These are phyloP conservation scores for Podargus strigoides DNA, from an alignment of 2,797 vertebrate genomes.

Conservation along the genomic window DNA sequence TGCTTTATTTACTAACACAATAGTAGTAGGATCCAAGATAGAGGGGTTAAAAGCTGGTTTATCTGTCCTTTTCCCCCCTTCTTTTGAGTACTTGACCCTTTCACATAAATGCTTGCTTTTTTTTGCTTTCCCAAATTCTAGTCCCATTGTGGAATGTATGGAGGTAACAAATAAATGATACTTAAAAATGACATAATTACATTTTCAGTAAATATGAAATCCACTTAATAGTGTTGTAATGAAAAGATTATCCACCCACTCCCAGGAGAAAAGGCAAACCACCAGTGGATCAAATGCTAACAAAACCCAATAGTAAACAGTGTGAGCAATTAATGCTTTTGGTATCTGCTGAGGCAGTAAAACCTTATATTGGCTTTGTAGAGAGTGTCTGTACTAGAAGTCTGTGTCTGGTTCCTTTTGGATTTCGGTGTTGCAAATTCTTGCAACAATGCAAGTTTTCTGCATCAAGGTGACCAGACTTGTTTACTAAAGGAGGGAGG, in stretches of 20 bases:
- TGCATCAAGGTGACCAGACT: background rate
- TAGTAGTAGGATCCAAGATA: conserved; percentile 43
- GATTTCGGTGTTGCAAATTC: background rate
- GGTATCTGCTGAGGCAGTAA: conserved; percentile 27
- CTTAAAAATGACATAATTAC: conserved; percentile 6
- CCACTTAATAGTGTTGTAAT: conserved; percentile 41
- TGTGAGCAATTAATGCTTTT: conserved; percentile 9
- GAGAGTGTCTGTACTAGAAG: background rate
- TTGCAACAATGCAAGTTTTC: background rate
- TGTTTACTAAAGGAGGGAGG: background rate
- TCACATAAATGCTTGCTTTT: background rate
- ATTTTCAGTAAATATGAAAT: conserved; percentile 44
- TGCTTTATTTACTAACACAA: conserved; percentile 67
- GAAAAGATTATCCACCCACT: conserved; percentile 14
- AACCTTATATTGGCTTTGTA: background rate
- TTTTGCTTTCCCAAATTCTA: conserved; percentile 8
- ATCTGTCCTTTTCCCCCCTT: background rate
- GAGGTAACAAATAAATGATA: conserved; percentile 48
- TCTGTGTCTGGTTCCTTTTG: background rate
- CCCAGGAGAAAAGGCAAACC: conserved; percentile 34
- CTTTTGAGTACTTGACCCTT: conserved; percentile 37
- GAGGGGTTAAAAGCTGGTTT: conserved; percentile 44
- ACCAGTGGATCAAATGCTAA: conserved; percentile 41
- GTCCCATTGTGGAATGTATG: conserved; percentile 36
- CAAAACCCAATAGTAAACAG: conserved; percentile 11